Percentiles rank a stretch among this genome's conserved stretches.
These are phyloP conservation scores for Gibbula magus DNA, from an alignment of 2,888 invertebrate genomes.

Conservation along the genomic window DNA sequence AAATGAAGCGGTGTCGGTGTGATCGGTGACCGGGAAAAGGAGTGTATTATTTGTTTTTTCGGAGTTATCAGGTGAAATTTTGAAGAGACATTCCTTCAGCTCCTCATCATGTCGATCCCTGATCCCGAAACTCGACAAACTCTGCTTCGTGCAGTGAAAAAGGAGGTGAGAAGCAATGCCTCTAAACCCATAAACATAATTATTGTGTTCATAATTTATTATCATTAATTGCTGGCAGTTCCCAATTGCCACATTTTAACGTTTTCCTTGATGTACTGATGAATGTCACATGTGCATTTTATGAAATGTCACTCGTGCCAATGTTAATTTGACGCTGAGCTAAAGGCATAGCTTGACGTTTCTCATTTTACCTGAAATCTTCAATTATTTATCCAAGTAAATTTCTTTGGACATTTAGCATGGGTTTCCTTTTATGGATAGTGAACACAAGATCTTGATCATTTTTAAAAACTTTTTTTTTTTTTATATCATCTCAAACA, in stretches of 20 bases:
- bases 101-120: conserved; percentile 40
- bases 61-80: conserved; percentile 1
- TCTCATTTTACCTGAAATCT: too few species aligned
- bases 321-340: background rate
- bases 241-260: conserved; percentile 3
- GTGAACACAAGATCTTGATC: too few species aligned
- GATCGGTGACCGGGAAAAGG: background rate
- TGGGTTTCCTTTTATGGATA: too few species aligned
- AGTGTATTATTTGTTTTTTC: background rate
- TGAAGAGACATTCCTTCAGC: conserved; percentile 12
- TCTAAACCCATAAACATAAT: conserved; percentile 28
- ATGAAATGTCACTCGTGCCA: background rate
- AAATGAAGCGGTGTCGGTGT: background rate
- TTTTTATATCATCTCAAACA: too few species aligned
- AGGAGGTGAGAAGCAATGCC: conserved; percentile 78
- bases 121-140: conserved; percentile 80
- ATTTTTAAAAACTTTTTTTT: too few species aligned
- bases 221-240: conserved; percentile 37
- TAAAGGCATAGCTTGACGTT: too few species aligned
- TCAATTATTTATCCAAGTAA: too few species aligned
- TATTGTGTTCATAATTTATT: conserved; percentile 57
- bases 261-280: background rate
- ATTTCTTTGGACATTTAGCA: too few species aligned
- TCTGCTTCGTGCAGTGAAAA: conserved; percentile 87
- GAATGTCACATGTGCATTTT: background rate